phyloP scores from a whole-genome alignment of 1,140 invertebrate genomes.

The Aphelinus atriplicis region DNA sequence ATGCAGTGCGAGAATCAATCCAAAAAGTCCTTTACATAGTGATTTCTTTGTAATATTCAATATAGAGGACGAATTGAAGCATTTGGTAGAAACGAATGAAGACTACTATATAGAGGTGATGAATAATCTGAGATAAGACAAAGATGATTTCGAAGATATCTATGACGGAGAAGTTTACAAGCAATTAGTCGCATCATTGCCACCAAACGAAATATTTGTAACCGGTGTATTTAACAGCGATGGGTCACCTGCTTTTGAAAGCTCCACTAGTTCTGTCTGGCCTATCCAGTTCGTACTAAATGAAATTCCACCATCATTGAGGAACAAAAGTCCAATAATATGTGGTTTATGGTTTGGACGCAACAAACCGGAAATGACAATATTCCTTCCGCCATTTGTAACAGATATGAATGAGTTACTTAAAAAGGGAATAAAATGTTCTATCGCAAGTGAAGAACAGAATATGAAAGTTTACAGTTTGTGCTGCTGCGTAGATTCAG shows the following conservation, averaged over 20 bases:
- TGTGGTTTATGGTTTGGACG: slow-evolving; percentile 6
- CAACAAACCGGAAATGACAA: slow-evolving; percentile 1
- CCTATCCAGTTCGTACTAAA: background rate
- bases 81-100: background rate
- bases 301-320: background rate
- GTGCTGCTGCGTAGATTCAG: slow-evolving; percentile 14
- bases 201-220: background rate
- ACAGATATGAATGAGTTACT: background rate
- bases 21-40: background rate
- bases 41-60: background rate
- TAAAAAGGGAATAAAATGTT: background rate
- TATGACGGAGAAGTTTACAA: background rate
- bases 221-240: background rate
- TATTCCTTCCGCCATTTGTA: background rate
- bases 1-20: background rate
- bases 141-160: background rate
- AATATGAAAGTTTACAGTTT: slow-evolving; percentile 14
- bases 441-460: background rate
- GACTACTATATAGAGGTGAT: background rate
- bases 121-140: background rate
- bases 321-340: background rate
- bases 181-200: background rate
- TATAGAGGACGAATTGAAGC: background rate
- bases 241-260: background rate
- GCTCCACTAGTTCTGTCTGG: background rate